Percentiles rank a stretch among this genome's conserved stretches.
These are phyloP conservation scores for Sclerurus mexicanus DNA, from an alignment of 2,113 vertebrate genomes.

Conservation along the genomic window DNA sequence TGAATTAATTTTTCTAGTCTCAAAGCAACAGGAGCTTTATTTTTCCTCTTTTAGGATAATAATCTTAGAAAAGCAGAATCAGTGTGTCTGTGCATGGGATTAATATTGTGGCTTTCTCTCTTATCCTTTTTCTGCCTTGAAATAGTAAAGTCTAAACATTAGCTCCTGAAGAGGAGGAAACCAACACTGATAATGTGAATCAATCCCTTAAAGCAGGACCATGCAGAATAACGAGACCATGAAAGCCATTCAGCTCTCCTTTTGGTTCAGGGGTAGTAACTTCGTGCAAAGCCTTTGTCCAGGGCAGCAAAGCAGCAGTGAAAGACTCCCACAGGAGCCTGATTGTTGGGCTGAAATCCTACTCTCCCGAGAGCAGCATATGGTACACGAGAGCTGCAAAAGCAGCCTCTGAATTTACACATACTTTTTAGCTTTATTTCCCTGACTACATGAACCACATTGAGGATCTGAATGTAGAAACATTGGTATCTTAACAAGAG, in stretches of 20 bases:
- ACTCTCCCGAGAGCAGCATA: neutral
- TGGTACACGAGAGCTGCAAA: neutral
- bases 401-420: neutral
- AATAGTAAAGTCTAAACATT: neutral
- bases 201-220: neutral
- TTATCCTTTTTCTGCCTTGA: neutral
- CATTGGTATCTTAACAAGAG: neutral
- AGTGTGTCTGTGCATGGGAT: neutral
- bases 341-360: neutral
- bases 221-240: rapidly evolving
- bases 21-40: neutral
- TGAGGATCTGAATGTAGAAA: neutral
- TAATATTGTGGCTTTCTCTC: neutral
- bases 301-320: neutral
- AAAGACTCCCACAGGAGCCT: neutral
- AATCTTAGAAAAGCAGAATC: neutral
- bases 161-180: neutral
- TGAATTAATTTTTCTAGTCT: neutral
- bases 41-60: neutral
- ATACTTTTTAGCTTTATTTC: neutral
- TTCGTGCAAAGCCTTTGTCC: neutral
- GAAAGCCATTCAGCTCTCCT: neutral
- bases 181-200: neutral
- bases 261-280: neutral
- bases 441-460: neutral